A percentile compares a stretch with the other conserved stretches of the same genome.
phyloP scores from a whole-genome alignment of 37 sponge, comb jelly and placozoan species.

The Spongia lamella region DNA sequence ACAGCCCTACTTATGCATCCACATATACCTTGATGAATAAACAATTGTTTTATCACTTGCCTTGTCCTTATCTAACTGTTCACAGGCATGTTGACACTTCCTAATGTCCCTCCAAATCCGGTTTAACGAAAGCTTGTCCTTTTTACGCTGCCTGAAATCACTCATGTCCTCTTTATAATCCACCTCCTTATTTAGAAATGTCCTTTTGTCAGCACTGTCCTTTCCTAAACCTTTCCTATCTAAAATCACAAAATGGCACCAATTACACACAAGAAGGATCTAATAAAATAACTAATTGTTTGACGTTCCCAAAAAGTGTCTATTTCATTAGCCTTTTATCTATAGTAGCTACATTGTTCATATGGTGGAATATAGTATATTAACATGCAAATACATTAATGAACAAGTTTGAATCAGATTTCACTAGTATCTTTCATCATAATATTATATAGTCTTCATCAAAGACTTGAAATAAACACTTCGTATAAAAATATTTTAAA shows the following conservation, averaged over 20 bases:
- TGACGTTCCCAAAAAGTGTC: too few species aligned
- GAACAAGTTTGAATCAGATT: too few species aligned
- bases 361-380: too few species aligned
- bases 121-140: background rate
- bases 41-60: background rate
- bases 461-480: too few species aligned
- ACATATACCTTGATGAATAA: background rate
- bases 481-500: too few species aligned
- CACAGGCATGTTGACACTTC: slow-evolving; percentile 55
- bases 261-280: too few species aligned
- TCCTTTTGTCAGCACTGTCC: slow-evolving; percentile 18
- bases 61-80: slow-evolving; percentile 48
- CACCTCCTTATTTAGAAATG: background rate
- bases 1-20: slow-evolving; percentile 10
- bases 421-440: too few species aligned
- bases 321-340: too few species aligned
- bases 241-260: too few species aligned
- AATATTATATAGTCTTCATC: too few species aligned
- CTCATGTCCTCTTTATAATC: background rate
- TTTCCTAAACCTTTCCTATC: slow-evolving; percentile 59
- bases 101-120: slow-evolving; percentile 27
- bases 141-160: slow-evolving; percentile 44
- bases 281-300: background rate
- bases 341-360: too few species aligned
- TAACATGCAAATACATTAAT: too few species aligned